Conservation (phyloP, 2,797 vertebrate species). For the Mormyrops boulengeri region DNA sequence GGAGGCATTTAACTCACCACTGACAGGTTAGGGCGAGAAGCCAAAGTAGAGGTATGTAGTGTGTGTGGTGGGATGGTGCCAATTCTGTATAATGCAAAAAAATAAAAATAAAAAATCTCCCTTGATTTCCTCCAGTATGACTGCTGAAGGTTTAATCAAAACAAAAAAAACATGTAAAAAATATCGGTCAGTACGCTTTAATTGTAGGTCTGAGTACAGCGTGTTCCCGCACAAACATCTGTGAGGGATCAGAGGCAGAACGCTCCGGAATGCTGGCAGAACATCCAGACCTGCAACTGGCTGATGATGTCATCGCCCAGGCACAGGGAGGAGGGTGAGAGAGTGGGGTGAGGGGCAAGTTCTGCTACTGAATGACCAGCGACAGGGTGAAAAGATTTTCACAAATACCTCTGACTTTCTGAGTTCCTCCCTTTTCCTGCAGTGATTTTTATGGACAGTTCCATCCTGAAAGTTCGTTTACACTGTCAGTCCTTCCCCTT, state of each 20-base stretch:
- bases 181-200: slow-evolving; percentile 97
- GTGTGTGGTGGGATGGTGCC: background rate
- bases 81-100: background rate
- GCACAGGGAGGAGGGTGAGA: slow-evolving; percentile 29
- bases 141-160: slow-evolving; percentile 70
- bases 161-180: slow-evolving; percentile 63
- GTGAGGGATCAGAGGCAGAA: slow-evolving; percentile 91
- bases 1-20: slow-evolving; percentile 25
- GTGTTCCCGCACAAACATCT: slow-evolving; percentile 99
- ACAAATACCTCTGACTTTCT: background rate
- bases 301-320: slow-evolving; percentile 95
- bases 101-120: slow-evolving; percentile 21
- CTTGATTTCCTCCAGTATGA: slow-evolving; percentile 46
- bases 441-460: background rate
- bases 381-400: background rate
- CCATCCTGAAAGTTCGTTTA: background rate
- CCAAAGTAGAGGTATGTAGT: slow-evolving; percentile 59
- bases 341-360: slow-evolving; percentile 41
- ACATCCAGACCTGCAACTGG: slow-evolving; percentile 99
- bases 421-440: background rate
- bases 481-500: background rate
- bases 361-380: slow-evolving; percentile 6
- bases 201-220: slow-evolving; percentile 99
- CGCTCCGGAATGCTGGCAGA: slow-evolving; percentile 99
- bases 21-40: slow-evolving; percentile 54